Percentiles rank a stretch among this genome's conserved stretches.
phyloP scores from a whole-genome alignment of 2,113 vertebrate species.

The rat (Rattus norvegicus) region DNA sequence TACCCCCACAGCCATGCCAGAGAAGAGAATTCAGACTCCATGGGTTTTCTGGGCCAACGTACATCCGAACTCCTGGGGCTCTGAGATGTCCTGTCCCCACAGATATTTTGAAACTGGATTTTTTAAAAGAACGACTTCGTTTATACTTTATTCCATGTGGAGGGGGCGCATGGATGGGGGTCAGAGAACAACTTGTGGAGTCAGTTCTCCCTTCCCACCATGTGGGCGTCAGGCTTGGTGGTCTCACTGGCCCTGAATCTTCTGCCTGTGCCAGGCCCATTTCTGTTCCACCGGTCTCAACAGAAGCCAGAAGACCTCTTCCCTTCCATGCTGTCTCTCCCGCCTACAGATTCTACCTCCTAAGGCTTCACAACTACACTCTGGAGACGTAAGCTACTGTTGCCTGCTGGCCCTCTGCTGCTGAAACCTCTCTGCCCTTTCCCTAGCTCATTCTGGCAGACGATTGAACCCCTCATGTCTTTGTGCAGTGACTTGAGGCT shows the following conservation, averaged over 20 bases:
- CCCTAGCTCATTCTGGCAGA: not conserved
- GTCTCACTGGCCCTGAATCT: not conserved
- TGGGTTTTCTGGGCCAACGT: rapidly evolving
- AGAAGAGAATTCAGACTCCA: not conserved
- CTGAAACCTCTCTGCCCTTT: not conserved
- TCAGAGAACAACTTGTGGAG: not conserved
- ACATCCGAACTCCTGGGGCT: not conserved
- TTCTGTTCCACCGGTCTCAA: not conserved
- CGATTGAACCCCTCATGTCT: not conserved
- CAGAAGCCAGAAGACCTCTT: not conserved
- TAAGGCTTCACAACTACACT: rapidly evolving
- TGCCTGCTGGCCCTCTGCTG: not conserved
- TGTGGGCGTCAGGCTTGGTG: not conserved
- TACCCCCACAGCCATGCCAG: not conserved
- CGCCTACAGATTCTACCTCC: not conserved
- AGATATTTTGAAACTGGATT: not conserved
- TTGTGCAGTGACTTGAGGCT: not conserved
- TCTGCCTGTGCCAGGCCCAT: not conserved
- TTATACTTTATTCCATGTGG: not conserved
- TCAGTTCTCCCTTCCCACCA: not conserved
- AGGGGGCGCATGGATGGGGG: not conserved
- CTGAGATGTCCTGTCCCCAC: not conserved
- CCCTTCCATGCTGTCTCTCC: not conserved
- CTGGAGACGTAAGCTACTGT: rapidly evolving
- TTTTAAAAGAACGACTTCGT: not conserved